Evolutionary conservation across 1,140 invertebrate species (phyloP).

Genomic region (Nixonia krombeini): DNA sequence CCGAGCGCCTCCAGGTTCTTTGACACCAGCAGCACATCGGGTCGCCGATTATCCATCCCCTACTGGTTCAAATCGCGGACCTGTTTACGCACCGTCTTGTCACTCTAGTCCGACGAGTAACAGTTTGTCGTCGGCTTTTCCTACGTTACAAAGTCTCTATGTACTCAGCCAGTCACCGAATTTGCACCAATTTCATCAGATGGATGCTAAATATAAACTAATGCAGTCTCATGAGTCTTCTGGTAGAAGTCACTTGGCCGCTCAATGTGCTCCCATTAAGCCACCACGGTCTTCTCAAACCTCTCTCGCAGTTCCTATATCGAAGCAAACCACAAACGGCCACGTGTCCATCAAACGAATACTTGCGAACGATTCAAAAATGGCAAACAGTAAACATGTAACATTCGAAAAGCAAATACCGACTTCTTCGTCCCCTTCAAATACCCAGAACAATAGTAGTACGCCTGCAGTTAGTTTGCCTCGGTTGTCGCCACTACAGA

Average conservation of each 20-base stretch:
- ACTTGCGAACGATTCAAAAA: slow-evolving; percentile 1
- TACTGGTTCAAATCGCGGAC: slow-evolving; percentile 34
- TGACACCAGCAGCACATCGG: slow-evolving; percentile 60
- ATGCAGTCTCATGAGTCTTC: slow-evolving; percentile 10
- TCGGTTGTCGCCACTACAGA: too few species aligned
- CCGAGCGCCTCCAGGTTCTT: slow-evolving; percentile 58
- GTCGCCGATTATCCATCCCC: slow-evolving; percentile 43
- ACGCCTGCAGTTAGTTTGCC: too few species aligned
- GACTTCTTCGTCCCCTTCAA: neutral
- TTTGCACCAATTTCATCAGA: slow-evolving; percentile 54
- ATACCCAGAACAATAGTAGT: neutral
- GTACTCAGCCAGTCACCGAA: slow-evolving; percentile 54
- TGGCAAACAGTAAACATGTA: slow-evolving; percentile 8
- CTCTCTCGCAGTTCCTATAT: slow-evolving; percentile 55
- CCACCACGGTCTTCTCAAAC: slow-evolving; percentile 52
- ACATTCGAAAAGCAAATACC: slow-evolving; percentile 18
- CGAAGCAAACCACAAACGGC: slow-evolving; percentile 41
- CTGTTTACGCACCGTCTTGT: slow-evolving; percentile 57
- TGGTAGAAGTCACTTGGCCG: slow-evolving; percentile 55
- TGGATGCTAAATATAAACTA: slow-evolving; percentile 22
- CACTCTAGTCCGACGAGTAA: slow-evolving; percentile 22
- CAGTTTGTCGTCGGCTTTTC: slow-evolving; percentile 45
- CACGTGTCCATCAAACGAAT: slow-evolving; percentile 21
- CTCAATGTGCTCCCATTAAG: slow-evolving; percentile 60
- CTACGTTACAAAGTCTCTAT: slow-evolving; percentile 55